Conservation (phyloP, 2,888 invertebrate species). For the Cordilura impudica region DNA sequence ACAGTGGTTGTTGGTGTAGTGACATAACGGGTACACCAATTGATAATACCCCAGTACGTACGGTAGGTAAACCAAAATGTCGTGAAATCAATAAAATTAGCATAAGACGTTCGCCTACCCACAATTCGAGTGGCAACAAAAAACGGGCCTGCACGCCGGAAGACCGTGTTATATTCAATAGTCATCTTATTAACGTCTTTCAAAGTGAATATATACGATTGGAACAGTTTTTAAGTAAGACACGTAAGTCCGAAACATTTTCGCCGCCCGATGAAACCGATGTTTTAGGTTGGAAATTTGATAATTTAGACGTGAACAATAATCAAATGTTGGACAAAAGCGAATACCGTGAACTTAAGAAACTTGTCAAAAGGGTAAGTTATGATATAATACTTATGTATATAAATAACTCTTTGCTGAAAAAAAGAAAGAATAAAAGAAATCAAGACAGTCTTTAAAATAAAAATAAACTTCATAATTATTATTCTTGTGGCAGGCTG, state of each 20-base stretch:
- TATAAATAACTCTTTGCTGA: not conserved
- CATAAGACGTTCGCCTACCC: conserved; percentile 81
- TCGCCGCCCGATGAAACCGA: conserved; percentile 76
- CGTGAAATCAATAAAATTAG: conserved; percentile 81
- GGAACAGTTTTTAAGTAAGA: conserved; percentile 42
- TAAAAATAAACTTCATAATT: conserved; percentile 45
- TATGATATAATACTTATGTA: too few relatives aligned
- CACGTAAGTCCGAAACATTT: conserved; percentile 54
- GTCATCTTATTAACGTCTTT: conserved; percentile 90
- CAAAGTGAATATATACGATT: conserved; percentile 85
- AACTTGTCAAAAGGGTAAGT: conserved; percentile 87
- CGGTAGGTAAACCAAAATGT: conserved; percentile 84
- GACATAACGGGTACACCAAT: conserved; percentile 90
- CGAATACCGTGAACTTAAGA: conserved; percentile 89
- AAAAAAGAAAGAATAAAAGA: not conserved
- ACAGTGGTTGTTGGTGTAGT: conserved; percentile 94
- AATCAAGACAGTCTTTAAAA: conserved; percentile 11
- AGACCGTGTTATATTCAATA: conserved; percentile 89
- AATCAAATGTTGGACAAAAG: conserved; percentile 87
- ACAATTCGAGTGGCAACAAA: conserved; percentile 72
- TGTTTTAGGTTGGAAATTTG: conserved; percentile 94
- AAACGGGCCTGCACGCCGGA: conserved; percentile 83
- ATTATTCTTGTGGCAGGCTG: conserved; percentile 79
- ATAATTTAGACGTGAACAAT: conserved; percentile 87
- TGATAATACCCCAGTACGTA: conserved; percentile 87